Conservation (phyloP, 2,888 invertebrate species). For the Ectemnius lituratus region DNA sequence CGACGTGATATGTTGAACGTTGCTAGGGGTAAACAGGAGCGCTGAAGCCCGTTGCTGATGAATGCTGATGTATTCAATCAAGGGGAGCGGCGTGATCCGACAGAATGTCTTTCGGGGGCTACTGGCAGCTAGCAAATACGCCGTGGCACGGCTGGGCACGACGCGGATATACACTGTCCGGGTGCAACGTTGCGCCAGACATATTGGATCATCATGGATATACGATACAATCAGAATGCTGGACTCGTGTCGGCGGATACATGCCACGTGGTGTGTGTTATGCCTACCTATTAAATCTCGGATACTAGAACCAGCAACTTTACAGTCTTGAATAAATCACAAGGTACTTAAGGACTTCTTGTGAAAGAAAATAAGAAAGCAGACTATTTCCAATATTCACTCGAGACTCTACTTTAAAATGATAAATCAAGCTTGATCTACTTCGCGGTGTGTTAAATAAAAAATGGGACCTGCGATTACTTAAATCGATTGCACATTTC, state of each 20-base stretch:
- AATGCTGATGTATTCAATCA: conserved; percentile 71
- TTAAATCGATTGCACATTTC: no score
- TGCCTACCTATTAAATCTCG: conserved; percentile 67
- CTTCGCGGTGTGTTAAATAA: no score
- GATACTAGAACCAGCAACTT: conserved; percentile 60
- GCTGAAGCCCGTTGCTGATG: conserved; percentile 51
- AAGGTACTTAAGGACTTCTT: conserved; percentile 43
- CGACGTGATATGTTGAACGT: background rate
- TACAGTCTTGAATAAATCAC: conserved; percentile 52
- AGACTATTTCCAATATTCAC: no score
- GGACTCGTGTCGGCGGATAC: conserved; percentile 52
- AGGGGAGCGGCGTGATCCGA: conserved; percentile 67
- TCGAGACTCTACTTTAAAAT: no score
- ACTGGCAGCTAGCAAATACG: conserved; percentile 43
- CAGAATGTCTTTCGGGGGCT: conserved; percentile 63
- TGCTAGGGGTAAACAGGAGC: conserved; percentile 16
- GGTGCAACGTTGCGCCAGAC: conserved; percentile 64
- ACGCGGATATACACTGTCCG: conserved; percentile 29
- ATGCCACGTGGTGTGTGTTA: conserved; percentile 62
- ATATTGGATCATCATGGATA: conserved; percentile 71
- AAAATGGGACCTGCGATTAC: no score
- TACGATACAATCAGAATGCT: conserved; percentile 72
- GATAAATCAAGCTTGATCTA: no score
- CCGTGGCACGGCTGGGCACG: conserved; percentile 29
- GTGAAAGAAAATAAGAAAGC: background rate